Percentiles rank a stretch among this genome's conserved stretches.
Conservation (phyloP, 2,113 vertebrate species). For the Campylomormyrus tamandua region DNA sequence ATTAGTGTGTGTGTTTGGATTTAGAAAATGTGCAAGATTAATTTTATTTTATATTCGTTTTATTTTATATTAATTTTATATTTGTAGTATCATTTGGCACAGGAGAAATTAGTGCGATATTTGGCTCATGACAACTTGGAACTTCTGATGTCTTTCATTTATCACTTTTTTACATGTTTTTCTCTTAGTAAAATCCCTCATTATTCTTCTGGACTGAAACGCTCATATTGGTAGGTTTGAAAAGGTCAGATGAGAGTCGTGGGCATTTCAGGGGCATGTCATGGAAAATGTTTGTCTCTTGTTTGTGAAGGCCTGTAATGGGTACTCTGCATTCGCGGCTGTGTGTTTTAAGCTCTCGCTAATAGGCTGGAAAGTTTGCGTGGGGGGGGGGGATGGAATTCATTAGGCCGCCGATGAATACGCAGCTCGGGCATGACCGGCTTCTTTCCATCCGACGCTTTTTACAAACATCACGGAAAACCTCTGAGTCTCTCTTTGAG, state of each 20-base stretch:
- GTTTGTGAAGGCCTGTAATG: conserved; percentile 48
- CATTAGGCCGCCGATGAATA: conserved; percentile 50
- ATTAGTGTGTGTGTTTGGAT: conserved; percentile 17
- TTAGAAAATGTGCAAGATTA: conserved; percentile 20
- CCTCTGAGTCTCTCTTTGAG: conserved; percentile 53
- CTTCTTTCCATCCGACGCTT: conserved; percentile 51
- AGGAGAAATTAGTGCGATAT: conserved; percentile 27
- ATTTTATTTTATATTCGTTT: conserved; percentile 16
- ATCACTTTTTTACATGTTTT: not conserved
- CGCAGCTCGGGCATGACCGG: conserved; percentile 56
- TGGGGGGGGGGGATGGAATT: conserved; percentile 41
- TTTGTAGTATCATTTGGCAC: conserved; percentile 16
- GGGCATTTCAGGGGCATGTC: conserved; percentile 41
- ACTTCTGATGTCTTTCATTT: not conserved
- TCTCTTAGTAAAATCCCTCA: conserved; percentile 12
- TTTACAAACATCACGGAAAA: conserved; percentile 42
- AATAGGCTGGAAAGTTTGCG: conserved; percentile 53
- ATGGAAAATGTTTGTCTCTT: conserved; percentile 30
- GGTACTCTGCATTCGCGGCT: conserved; percentile 35
- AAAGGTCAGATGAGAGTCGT: conserved; percentile 26
- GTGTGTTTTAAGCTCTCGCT: conserved; percentile 48
- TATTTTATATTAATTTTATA: too few relatives aligned
- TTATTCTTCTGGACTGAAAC: not conserved
- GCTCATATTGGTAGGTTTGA: conserved; percentile 30
- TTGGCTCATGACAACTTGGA: conserved; percentile 22